Percentiles rank a stretch among this genome's conserved stretches.
Evolutionary conservation across 2,113 vertebrate species (phyloP).

Genomic region (Engystomops pustulosus): DNA sequence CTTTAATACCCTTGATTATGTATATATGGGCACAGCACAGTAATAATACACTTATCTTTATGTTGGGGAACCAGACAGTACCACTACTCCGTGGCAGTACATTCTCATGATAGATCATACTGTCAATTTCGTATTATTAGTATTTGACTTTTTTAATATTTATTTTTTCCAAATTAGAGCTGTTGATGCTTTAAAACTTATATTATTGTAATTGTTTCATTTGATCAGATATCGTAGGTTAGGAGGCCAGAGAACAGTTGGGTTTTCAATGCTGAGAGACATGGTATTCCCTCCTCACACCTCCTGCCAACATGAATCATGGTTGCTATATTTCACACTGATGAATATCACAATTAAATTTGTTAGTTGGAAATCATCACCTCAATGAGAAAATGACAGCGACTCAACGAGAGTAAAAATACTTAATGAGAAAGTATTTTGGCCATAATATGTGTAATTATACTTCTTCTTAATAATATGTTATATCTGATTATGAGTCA

Average conservation of each 20-base stretch:
- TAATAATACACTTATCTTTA: too few species aligned
- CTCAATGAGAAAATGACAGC: conserved; percentile 6
- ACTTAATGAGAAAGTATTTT: conserved; percentile 19
- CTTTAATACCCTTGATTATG: too few species aligned
- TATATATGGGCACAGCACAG: too few species aligned
- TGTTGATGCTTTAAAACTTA: neutral
- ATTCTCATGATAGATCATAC: too few species aligned
- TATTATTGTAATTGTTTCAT: neutral
- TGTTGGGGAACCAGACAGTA: too few species aligned
- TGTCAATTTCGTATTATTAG: too few species aligned
- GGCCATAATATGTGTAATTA: neutral
- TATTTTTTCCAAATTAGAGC: neutral
- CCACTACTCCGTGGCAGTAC: too few species aligned
- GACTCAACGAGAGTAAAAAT: neutral
- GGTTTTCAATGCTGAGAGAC: neutral
- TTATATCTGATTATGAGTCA: neutral
- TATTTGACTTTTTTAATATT: too few species aligned
- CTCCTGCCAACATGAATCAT: neutral
- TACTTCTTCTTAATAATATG: neutral
- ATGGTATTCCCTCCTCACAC: conserved; percentile 16
- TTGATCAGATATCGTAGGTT: neutral
- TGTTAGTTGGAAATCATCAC: neutral
- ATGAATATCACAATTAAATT: conserved; percentile 27
- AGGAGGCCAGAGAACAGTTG: neutral
- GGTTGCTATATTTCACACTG: conserved; percentile 37